These are phyloP conservation scores for Nautilus pompilius DNA, from an alignment of 1,140 invertebrate species.

Conservation along the genomic window DNA sequence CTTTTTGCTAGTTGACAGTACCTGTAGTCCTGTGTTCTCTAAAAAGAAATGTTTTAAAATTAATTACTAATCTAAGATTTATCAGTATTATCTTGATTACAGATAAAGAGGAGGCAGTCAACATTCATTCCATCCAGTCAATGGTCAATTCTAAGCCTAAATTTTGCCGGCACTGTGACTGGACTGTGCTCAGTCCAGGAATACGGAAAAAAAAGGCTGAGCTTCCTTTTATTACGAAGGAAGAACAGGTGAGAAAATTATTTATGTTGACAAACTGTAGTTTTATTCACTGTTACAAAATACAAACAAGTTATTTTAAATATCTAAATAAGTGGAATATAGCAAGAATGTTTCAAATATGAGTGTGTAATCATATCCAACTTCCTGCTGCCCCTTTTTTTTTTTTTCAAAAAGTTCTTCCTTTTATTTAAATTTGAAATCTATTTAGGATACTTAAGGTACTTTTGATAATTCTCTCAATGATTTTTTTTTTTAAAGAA, in stretches of 20 bases:
- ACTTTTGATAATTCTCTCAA: too few species aligned
- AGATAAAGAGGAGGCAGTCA: slow-evolving; percentile 58
- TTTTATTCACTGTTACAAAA: too few species aligned
- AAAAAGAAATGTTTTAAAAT: too few species aligned
- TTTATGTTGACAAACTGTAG: slow-evolving; percentile 20
- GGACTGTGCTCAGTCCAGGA: slow-evolving; percentile 73
- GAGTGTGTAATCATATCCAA: background rate
- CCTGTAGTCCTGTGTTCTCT: too few species aligned
- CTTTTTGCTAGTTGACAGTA: too few species aligned
- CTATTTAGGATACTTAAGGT: too few species aligned
- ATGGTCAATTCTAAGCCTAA: slow-evolving; percentile 80
- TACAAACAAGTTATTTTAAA: too few species aligned
- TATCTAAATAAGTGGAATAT: slow-evolving; percentile 5
- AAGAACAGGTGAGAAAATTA: slow-evolving; percentile 53
- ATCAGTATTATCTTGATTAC: slow-evolving; percentile 55
- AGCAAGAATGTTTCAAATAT: background rate
- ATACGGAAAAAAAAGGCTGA: slow-evolving; percentile 79
- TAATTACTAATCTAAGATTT: too few species aligned
- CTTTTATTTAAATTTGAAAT: too few species aligned
- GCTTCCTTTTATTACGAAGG: slow-evolving; percentile 60
- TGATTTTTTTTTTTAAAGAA: too few species aligned
- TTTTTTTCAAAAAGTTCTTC: too few species aligned
- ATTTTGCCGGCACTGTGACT: slow-evolving; percentile 88
- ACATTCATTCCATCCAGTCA: slow-evolving; percentile 88
- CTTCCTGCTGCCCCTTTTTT: too few species aligned